Evolutionary conservation across 2,888 invertebrate species (phyloP).

Genomic region (Drosophila subsilvestris): DNA sequence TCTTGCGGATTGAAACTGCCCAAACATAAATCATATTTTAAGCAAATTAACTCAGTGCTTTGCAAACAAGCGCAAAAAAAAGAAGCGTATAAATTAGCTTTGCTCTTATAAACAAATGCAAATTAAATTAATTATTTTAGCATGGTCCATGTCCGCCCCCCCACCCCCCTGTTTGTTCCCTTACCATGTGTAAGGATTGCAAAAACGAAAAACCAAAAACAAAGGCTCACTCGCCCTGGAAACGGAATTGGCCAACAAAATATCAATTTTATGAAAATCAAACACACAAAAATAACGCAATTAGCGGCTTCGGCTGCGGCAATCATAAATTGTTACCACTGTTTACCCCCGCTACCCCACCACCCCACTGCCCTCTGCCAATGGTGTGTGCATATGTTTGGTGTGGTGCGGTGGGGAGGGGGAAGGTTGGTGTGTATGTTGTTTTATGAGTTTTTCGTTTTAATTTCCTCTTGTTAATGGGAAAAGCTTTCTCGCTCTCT

Average conservation of each 20-base stretch:
- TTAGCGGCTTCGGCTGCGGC: slow-evolving; percentile 53
- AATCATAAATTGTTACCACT: slow-evolving; percentile 57
- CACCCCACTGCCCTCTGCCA: too few relatives aligned
- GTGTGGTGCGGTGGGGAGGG: neutral
- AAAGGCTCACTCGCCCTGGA: slow-evolving; percentile 12
- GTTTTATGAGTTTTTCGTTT: slow-evolving; percentile 72
- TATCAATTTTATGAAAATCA: slow-evolving; percentile 70
- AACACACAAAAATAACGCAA: slow-evolving; percentile 70
- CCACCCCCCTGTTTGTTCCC: neutral
- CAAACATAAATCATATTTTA: slow-evolving; percentile 18
- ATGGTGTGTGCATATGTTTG: neutral
- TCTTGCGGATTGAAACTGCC: neutral
- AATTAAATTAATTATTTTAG: slow-evolving; percentile 39
- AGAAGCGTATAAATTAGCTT: neutral
- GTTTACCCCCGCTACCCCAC: neutral
- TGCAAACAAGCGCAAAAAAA: neutral
- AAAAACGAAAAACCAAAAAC: slow-evolving; percentile 1
- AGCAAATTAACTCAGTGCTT: slow-evolving; percentile 9
- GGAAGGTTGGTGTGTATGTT: slow-evolving; percentile 2
- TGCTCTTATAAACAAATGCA: slow-evolving; percentile 10
- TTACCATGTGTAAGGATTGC: slow-evolving; percentile 23
- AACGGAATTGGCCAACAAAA: slow-evolving; percentile 40
- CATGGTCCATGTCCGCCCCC: neutral
- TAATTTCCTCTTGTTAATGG: slow-evolving; percentile 75
- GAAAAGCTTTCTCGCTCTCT: slow-evolving; percentile 39